Percentiles rank a stretch among this genome's conserved stretches.
These are phyloP conservation scores for Camelus bactrianus DNA, from an alignment of 2,113 vertebrate species.

Conservation along the genomic window DNA sequence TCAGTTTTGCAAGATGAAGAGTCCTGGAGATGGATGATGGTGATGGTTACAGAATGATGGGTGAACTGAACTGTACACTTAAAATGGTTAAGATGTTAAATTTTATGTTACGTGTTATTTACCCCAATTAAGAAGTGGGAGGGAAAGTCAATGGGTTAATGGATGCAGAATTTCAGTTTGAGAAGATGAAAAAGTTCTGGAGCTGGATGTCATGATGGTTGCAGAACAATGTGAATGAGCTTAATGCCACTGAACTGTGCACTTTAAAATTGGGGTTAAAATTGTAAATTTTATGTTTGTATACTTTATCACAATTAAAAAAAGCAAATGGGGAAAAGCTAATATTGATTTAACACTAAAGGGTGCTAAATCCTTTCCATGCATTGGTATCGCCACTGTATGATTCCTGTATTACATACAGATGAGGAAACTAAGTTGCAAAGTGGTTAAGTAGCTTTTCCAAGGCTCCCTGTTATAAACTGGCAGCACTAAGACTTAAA, in stretches of 20 bases:
- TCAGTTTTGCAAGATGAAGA: slow-evolving; percentile 4
- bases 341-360: not conserved
- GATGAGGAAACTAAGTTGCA: not conserved
- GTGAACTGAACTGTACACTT: not conserved
- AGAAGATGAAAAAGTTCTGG: not conserved
- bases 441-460: not conserved
- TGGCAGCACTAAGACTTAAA: not conserved
- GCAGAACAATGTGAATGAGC: too few relatives aligned
- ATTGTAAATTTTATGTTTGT: not conserved
- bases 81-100: not conserved
- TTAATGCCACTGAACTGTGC: not conserved
- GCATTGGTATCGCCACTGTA: accelerated
- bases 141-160: not conserved
- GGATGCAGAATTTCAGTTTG: not conserved
- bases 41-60: too few relatives aligned
- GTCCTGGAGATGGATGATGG: not conserved
- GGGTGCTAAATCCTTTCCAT: not conserved
- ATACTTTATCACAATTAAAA: not conserved
- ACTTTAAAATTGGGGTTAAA: not conserved
- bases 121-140: not conserved
- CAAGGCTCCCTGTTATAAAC: not conserved
- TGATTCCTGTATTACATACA: not conserved
- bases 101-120: not conserved
- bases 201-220: not conserved
- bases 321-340: not conserved